Evolutionary conservation across 2,888 invertebrate genomes (phyloP), one percentile per base, ranked within the genome.

Genomic region (Nasonia oneida): DNA sequence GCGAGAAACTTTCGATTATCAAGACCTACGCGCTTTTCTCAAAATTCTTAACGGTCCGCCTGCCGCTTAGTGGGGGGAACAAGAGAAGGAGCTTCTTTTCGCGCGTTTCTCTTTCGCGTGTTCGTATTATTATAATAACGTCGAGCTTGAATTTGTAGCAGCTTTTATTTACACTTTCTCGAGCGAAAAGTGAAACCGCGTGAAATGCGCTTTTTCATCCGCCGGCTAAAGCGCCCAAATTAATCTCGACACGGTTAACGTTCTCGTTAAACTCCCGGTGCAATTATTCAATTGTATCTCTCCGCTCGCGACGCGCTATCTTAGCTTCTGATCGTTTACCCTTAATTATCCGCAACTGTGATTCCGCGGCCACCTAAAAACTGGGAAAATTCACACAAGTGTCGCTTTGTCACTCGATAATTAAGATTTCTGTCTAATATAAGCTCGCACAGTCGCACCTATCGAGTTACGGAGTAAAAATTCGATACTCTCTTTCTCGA

Each of bases 1-100:
- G 18, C 37, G 67, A 33, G 67, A 29, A 67, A 67, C 67, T 42
- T 53, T 80, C 70, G 47, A 10, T 64, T 47, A n/a, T 67, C 67
- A 33, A 15, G 29, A 33, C 12, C 29, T 14, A 29, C 64, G 23
- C 67, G 67, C 67, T 67, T 67, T 67, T 15, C 33, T 67, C 29
- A 29, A 67, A 67, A 67, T 29, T 67, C 57, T 67, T 67, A 67
- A 67, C 67, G 67, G 29, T 67, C 14, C 67, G 57, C 10, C 2
- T 23, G 33, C 0, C 15, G 2, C 0, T 4, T 14, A 2, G 33
- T 6, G 67, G n/a, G 73, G 39, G 18, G n/a, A 71, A 42, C 39
- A 39, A 67, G 33, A 67, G 67, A 33, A 29, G 67, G 33, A 29
- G 29, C 8, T 67, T 37, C 70, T 37, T 70, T 70, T 70, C 37